Base-by-base conservation (phyloP, 2,797 vertebrate species). In the Gastrophryne carolinensis region DNA sequence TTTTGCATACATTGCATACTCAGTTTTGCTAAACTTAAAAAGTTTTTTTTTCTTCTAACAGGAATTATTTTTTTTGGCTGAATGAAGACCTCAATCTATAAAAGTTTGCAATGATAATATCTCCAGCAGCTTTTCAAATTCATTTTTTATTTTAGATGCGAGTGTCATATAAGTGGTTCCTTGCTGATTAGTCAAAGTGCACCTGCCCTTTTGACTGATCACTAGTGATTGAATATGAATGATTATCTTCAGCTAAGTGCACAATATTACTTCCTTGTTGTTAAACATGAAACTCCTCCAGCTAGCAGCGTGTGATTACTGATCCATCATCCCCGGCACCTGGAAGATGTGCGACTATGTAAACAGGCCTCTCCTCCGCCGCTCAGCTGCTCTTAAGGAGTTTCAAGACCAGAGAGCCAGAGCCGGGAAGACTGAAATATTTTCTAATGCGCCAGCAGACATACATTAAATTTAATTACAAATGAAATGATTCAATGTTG, bases 281-380 rank as follows among this genome's bases (percentile, higher is more conserved):
- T 75, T 58, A 75, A 75, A 50, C 63, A 67, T 73, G 49, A 67
- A 75, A 50, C 39, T 66, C 35, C 50, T 50, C 60, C 41, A 60
- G 21, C 52, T 64, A 39, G 47, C 44, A 60, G 37, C 53, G 47
- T 64, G 26, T 44, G 60, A 75, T 75, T 24, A 67, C 26, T 39
- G 39, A 75, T 37, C 52, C 29, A 67, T 64, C 49, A 60, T 60
- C 67, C 21, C 54, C 35, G 35, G 60, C 72, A 75, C 72, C 72
- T 67, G 72, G 35, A 41, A 21, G 63, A 66, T 67, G 10, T 53
- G 7, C n/a, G 69, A 15, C 30, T 41, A 29, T 63, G 21, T 58
- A 67, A 65, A 58, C 39, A 75, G 17, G 19, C 7, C 21, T 29
- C 53, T 35, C 6, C 10, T 26, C 29, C 37, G 11, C 9, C 41